phyloP scores from a whole-genome alignment of 2,888 invertebrate species.

The Allygus modestus region DNA sequence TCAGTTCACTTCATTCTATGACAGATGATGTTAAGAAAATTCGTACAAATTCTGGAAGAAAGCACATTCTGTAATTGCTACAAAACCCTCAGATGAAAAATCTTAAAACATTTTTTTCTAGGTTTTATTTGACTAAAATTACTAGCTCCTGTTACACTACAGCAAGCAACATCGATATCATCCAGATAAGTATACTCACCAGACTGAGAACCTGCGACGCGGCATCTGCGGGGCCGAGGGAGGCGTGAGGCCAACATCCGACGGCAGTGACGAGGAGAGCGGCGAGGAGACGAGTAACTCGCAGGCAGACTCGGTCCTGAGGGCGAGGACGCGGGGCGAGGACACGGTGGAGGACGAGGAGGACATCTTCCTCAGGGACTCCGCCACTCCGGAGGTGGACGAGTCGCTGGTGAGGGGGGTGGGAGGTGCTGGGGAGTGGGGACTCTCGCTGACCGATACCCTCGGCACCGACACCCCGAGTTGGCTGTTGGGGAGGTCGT shows the following conservation, averaged over 20 bases:
- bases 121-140: too few species aligned
- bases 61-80: too few species aligned
- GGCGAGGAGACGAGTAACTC: slow-evolving; percentile 43
- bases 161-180: too few species aligned
- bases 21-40: too few species aligned
- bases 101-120: too few species aligned
- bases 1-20: too few species aligned
- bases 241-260: slow-evolving; percentile 64
- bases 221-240: slow-evolving; percentile 64
- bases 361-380: slow-evolving; percentile 51
- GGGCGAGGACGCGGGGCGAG: slow-evolving; percentile 33
- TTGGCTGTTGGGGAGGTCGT: slow-evolving; percentile 57
- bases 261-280: slow-evolving; percentile 62
- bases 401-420: slow-evolving; percentile 30
- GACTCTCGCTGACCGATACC: slow-evolving; percentile 34
- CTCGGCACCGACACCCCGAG: neutral
- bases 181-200: slow-evolving; percentile 74
- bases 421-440: slow-evolving; percentile 13
- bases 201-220: slow-evolving; percentile 75
- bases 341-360: slow-evolving; percentile 41
- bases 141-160: too few species aligned
- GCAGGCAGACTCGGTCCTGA: slow-evolving; percentile 51
- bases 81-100: too few species aligned
- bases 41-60: too few species aligned
- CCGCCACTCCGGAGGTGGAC: slow-evolving; percentile 9